Percentiles rank a stretch among this genome's conserved stretches.
phyloP scores from a whole-genome alignment of 2,888 invertebrate species.

The Macropis europaea region DNA sequence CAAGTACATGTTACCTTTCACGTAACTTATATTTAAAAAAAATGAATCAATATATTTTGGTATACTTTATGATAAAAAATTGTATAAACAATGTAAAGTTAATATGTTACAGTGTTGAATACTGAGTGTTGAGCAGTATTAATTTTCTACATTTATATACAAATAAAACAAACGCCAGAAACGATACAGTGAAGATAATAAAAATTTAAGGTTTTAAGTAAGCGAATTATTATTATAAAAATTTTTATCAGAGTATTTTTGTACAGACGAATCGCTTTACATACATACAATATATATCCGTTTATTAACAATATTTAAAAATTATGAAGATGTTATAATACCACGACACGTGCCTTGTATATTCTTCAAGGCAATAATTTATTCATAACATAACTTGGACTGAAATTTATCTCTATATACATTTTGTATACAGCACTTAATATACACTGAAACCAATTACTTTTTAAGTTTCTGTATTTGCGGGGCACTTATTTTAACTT shows the following conservation, averaged over 20 bases:
- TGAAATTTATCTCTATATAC: constrained; percentile 10
- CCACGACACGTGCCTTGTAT: neutral
- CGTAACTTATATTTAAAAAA: neutral
- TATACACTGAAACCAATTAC: constrained; percentile 4
- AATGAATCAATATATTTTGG: constrained; percentile 28
- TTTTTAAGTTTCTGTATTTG: constrained; percentile 86
- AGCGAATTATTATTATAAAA: neutral
- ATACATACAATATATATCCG: constrained; percentile 8
- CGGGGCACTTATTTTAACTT: constrained; percentile 96
- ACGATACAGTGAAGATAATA: neutral
- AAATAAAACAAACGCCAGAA: neutral
- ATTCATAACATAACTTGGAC: neutral
- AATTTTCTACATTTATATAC: constrained; percentile 19
- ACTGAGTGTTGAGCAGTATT: constrained; percentile 7
- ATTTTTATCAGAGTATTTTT: constrained; percentile 1
- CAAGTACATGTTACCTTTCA: constrained; percentile 17
- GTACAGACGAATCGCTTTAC: constrained; percentile 25
- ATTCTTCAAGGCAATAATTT: constrained; percentile 1
- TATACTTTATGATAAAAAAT: neutral
- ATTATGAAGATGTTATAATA: neutral
- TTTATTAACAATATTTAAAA: constrained; percentile 11
- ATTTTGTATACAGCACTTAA: constrained; percentile 2
- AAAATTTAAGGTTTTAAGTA: neutral
- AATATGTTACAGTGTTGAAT: neutral
- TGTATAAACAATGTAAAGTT: constrained; percentile 22